phyloP scores from a whole-genome alignment of 2,888 invertebrate species.

The Eristalis pertinax region DNA sequence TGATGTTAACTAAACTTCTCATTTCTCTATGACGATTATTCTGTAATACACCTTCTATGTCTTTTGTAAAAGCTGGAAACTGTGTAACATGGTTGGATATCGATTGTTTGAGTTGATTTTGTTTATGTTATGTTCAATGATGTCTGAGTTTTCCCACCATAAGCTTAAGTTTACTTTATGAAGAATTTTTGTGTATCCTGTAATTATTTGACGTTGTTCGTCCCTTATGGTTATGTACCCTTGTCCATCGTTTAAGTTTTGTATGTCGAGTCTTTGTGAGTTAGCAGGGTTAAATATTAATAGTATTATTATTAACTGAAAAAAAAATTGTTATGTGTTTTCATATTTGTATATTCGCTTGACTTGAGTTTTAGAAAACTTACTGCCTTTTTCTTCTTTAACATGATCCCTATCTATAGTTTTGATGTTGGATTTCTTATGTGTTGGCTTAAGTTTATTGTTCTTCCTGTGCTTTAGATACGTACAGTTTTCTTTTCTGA shows the following conservation, averaged over 20 bases:
- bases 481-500: no score
- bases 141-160: neutral
- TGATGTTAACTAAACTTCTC: slow-evolving; percentile 13
- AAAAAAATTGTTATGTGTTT: neutral
- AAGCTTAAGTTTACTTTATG: slow-evolving; percentile 17
- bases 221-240: neutral
- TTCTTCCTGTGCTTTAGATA: no score
- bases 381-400: slow-evolving; percentile 13
- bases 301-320: no score
- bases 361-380: slow-evolving; percentile 20
- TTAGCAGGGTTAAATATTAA: neutral
- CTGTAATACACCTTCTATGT: neutral
- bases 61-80: no score
- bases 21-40: neutral
- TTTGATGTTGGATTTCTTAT: slow-evolving; percentile 12
- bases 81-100: slow-evolving; percentile 7
- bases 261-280: neutral
- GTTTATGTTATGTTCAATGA: slow-evolving; percentile 31
- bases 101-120: slow-evolving; percentile 5
- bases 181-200: slow-evolving; percentile 22
- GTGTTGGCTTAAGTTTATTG: no score
- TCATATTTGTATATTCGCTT: slow-evolving; percentile 23
- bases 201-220: neutral
- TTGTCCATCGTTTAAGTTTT: neutral
- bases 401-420: no score